Evolutionary conservation across 64 coral and sea anemone species (phyloP).

Genomic region (Dendrophyllia cribrosa): DNA sequence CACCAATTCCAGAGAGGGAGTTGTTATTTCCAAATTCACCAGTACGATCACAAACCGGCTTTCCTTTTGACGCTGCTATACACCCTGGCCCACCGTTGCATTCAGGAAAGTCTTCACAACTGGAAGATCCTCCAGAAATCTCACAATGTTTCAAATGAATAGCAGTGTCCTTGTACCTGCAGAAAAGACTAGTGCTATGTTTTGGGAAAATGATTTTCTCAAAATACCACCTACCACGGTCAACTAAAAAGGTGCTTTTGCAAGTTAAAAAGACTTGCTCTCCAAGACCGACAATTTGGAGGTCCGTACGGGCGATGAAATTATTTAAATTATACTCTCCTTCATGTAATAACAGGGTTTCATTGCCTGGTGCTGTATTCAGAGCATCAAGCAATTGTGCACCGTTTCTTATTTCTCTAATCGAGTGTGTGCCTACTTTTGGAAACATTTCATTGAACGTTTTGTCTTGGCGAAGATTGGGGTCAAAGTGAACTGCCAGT

Average conservation of each 20-base stretch:
- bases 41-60: conserved; percentile 52
- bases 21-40: conserved; percentile 34
- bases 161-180: background rate
- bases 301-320: background rate
- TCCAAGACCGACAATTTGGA: conserved; percentile 49
- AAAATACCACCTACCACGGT: background rate
- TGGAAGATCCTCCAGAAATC: conserved; percentile 74
- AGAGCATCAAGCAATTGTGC: conserved; percentile 10
- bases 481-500: conserved; percentile 53
- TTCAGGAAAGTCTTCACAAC: conserved; percentile 78
- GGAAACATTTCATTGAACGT: conserved; percentile 34
- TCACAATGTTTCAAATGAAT: conserved; percentile 45
- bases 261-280: conserved; percentile 18
- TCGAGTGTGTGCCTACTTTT: background rate
- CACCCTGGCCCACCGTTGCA: conserved; percentile 74
- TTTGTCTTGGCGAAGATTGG: background rate
- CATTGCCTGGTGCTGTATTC: background rate
- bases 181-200: conserved; percentile 28
- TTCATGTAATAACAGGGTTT: conserved; percentile 66
- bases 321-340: conserved; percentile 61
- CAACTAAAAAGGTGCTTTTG: background rate
- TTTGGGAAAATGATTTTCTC: conserved; percentile 55
- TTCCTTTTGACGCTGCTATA: conserved; percentile 29
- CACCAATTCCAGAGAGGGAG: background rate
- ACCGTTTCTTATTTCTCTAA: conserved; percentile 34